A percentile compares a stretch with the other conserved stretches of the same genome.
phyloP scores from a whole-genome alignment of 2,888 invertebrate species.

The Liodrosophila aerea region DNA sequence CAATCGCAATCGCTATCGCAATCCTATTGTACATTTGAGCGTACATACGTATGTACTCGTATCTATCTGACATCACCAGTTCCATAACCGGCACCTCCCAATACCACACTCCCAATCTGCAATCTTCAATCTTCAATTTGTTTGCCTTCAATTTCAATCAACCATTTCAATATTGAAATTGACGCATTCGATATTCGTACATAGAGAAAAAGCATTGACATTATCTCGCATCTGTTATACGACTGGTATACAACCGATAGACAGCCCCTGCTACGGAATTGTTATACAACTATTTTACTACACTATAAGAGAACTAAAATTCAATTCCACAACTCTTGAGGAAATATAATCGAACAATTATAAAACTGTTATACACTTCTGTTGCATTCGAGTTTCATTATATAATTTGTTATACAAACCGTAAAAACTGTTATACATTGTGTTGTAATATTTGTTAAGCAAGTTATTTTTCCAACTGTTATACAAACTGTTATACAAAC shows the following conservation, averaged over 20 bases:
- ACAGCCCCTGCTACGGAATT: not conserved
- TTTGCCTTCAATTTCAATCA: too few relatives aligned
- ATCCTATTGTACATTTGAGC: not conserved
- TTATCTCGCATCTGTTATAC: slow-evolving; percentile 7
- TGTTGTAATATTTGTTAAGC: too few relatives aligned
- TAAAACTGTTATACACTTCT: not conserved
- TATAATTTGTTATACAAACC: not conserved
- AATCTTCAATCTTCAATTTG: too few relatives aligned
- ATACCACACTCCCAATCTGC: not conserved
- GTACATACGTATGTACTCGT: slow-evolving; percentile 5
- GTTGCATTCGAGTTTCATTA: too few relatives aligned
- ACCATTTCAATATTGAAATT: not conserved
- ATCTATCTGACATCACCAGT: not conserved
- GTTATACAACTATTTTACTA: slow-evolving; percentile 1
- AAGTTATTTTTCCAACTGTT: not conserved
- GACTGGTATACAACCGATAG: slow-evolving; percentile 1
- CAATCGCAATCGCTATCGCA: not conserved
- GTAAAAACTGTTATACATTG: not conserved
- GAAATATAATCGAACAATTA: not conserved
- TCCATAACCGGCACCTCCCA: not conserved
- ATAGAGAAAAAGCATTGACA: slow-evolving; percentile 18
- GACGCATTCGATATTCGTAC: not conserved
- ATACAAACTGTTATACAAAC: not conserved
- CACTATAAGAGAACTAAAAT: not conserved
- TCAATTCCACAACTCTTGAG: not conserved